Conservation (phyloP, 2,888 invertebrate species). For the Morinoia aosen region DNA sequence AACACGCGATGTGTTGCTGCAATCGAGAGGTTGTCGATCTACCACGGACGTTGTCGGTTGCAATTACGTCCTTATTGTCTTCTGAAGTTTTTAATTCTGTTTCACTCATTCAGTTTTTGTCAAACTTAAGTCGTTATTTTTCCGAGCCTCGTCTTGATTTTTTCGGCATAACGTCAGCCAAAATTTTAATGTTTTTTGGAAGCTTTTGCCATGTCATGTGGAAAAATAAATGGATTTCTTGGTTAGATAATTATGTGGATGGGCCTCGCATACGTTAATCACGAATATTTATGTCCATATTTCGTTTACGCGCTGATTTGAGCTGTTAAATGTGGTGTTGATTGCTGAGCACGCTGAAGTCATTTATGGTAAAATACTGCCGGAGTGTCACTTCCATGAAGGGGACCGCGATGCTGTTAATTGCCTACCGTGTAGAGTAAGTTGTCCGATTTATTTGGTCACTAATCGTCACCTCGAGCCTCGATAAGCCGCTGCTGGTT, state of each 20-base stretch:
- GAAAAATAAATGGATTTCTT: background rate
- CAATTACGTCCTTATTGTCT: too few species aligned
- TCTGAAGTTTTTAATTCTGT: too few species aligned
- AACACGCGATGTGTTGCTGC: too few species aligned
- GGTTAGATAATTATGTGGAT: background rate
- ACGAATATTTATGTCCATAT: background rate
- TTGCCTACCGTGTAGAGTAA: background rate
- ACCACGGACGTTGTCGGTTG: too few species aligned
- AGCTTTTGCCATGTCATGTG: background rate
- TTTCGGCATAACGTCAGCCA: background rate
- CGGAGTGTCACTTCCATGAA: background rate
- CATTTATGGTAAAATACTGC: background rate
- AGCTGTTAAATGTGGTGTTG: background rate
- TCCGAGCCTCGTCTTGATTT: background rate
- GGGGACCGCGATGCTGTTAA: background rate
- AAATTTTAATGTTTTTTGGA: background rate
- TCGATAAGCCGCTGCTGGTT: background rate
- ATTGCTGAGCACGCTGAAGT: background rate
- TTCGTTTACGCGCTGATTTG: background rate
- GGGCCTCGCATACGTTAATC: background rate
- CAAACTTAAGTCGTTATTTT: background rate
- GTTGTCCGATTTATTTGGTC: slow-evolving; percentile 6
- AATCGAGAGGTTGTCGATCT: too few species aligned
- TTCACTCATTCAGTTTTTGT: background rate
- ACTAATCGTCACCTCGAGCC: background rate